Percentiles rank a stretch among this genome's conserved stretches.
Conservation (phyloP, 2,113 vertebrate genomes). For the Cinclus cinclus region DNA sequence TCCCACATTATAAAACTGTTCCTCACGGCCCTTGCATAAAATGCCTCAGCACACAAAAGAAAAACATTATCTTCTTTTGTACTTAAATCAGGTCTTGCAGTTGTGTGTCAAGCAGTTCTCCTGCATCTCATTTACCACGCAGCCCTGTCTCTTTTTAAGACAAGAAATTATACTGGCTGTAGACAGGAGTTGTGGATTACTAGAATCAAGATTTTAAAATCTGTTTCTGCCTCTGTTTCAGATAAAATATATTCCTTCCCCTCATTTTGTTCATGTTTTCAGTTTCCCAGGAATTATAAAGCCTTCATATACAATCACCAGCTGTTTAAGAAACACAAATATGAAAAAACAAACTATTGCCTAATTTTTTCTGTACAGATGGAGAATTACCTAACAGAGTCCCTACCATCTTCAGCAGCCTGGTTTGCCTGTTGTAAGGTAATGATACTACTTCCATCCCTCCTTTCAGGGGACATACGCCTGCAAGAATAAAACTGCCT, state of each 20-base stretch:
- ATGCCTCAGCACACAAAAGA: neutral
- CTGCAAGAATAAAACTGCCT: neutral
- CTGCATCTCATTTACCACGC: neutral
- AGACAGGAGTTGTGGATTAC: rapidly evolving
- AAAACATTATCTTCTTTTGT: neutral
- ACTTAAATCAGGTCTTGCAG: neutral
- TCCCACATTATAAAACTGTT: neutral
- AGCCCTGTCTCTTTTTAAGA: neutral
- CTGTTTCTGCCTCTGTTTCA: neutral
- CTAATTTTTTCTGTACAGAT: neutral
- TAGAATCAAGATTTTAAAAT: neutral
- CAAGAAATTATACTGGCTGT: neutral
- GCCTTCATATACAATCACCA: neutral
- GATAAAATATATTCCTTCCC: neutral
- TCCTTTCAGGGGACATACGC: neutral
- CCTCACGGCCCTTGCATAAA: neutral
- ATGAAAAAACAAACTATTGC: neutral
- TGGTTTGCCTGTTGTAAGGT: neutral
- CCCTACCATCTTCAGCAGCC: neutral
- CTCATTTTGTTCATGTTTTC: neutral
- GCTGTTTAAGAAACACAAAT: neutral
- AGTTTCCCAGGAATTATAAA: neutral
- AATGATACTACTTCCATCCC: neutral
- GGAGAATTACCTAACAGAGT: neutral
- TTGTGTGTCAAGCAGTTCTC: neutral